Percentiles rank a stretch among this genome's conserved stretches.
These are phyloP conservation scores for Dasypolia templi DNA, from an alignment of 2,888 invertebrate genomes.

Conservation along the genomic window DNA sequence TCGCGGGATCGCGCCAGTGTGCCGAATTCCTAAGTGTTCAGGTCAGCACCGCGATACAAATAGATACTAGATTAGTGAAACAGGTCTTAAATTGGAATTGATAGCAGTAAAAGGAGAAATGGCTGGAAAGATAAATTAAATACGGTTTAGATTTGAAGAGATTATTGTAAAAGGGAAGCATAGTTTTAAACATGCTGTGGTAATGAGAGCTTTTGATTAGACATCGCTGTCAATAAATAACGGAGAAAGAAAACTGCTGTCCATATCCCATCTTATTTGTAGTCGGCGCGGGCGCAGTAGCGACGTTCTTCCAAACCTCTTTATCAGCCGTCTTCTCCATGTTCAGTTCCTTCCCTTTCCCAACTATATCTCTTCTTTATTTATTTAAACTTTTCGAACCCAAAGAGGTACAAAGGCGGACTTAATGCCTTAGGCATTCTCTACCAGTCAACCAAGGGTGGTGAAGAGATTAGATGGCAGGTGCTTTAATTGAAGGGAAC, in stretches of 20 bases:
- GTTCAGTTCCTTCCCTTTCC: too few species aligned
- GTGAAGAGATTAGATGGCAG: too few species aligned
- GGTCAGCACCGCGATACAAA: conserved; percentile 16
- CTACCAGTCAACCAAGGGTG: too few species aligned
- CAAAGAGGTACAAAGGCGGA: too few species aligned
- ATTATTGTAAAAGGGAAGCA: conserved; percentile 22
- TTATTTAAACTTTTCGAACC: too few species aligned
- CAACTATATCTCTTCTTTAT: too few species aligned
- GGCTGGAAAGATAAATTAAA: not conserved
- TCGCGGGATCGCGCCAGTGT: conserved; percentile 38
- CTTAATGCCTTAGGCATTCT: too few species aligned
- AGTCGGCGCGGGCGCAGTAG: too few species aligned
- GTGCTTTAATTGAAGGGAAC: too few species aligned
- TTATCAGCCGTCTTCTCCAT: not conserved
- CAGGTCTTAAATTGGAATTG: conserved; percentile 14
- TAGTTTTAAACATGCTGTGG: conserved; percentile 12
- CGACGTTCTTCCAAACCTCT: not conserved
- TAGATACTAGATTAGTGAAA: conserved; percentile 8
- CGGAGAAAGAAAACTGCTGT: not conserved
- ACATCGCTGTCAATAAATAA: not conserved
- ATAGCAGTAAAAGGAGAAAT: conserved; percentile 18
- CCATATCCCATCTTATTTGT: too few species aligned
- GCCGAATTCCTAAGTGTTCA: conserved; percentile 40
- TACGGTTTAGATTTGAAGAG: not conserved
- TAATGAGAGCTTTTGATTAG: not conserved